phyloP scores from a whole-genome alignment of 2,113 vertebrate species.

The Labeo catla region DNA sequence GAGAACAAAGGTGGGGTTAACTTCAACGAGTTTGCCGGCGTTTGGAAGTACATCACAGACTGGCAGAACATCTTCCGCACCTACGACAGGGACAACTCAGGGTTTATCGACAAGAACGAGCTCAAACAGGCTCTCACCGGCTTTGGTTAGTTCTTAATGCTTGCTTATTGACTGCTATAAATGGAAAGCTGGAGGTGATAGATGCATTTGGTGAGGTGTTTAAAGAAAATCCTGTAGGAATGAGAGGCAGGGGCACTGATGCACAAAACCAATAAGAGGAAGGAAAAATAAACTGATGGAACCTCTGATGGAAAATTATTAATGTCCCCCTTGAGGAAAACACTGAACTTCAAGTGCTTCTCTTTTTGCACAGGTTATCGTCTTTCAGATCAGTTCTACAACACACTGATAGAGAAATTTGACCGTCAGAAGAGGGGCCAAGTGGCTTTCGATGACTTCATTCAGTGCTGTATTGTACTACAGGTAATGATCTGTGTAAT shows the following conservation, averaged over 20 bases:
- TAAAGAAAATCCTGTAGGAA: slow-evolving; percentile 10
- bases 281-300: slow-evolving; percentile 22
- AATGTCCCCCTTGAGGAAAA: not conserved
- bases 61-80: slow-evolving; percentile 99
- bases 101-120: slow-evolving; percentile 97
- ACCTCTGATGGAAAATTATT: slow-evolving; percentile 3
- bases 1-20: slow-evolving; percentile 97
- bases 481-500: slow-evolving; percentile 79
- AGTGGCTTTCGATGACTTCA: slow-evolving; percentile 98
- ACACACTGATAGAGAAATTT: slow-evolving; percentile 94
- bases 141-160: slow-evolving; percentile 87
- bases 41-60: slow-evolving; percentile 98
- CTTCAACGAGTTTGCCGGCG: slow-evolving; percentile 95
- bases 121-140: slow-evolving; percentile 96
- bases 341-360: not conserved
- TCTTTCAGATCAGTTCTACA: slow-evolving; percentile 95
- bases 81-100: slow-evolving; percentile 96
- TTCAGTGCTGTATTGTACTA: slow-evolving; percentile 96
- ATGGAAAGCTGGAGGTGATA: slow-evolving; percentile 50
- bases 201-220: not conserved
- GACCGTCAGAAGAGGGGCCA: slow-evolving; percentile 95
- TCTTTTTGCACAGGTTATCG: slow-evolving; percentile 83
- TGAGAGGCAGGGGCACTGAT: not conserved
- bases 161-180: slow-evolving; percentile 42
- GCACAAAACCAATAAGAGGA: slow-evolving; percentile 9